These are phyloP conservation scores for Malaclemys terrapin DNA, from an alignment of 2,113 vertebrate species.

Conservation along the genomic window DNA sequence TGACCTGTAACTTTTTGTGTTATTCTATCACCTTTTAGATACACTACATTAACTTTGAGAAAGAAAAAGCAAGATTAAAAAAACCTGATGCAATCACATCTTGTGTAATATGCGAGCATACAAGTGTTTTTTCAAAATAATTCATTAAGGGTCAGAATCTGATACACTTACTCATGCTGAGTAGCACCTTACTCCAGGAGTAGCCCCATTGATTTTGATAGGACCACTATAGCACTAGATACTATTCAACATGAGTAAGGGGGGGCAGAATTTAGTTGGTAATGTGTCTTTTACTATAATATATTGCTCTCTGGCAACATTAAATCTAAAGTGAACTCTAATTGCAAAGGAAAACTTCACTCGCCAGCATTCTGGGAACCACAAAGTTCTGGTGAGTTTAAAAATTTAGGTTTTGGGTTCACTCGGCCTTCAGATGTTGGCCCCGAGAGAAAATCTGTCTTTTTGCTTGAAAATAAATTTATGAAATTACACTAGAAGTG, in stretches of 20 bases:
- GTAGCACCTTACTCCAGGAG: neutral
- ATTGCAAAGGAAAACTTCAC: neutral
- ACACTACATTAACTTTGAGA: neutral
- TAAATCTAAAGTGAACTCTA: neutral
- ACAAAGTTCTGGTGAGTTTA: neutral
- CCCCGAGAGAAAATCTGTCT: slow-evolving; percentile 19
- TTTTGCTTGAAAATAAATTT: slow-evolving; percentile 19
- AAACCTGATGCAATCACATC: neutral
- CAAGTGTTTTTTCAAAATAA: neutral
- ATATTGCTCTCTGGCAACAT: neutral
- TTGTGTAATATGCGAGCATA: neutral
- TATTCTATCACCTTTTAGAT: neutral
- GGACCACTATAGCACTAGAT: neutral
- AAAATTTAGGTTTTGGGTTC: slow-evolving; percentile 11
- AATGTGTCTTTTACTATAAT: neutral
- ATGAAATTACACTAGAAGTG: slow-evolving; percentile 32
- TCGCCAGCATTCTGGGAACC: neutral
- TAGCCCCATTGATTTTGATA: neutral
- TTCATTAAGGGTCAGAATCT: neutral
- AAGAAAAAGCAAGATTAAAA: neutral
- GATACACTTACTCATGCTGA: neutral
- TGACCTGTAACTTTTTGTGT: neutral
- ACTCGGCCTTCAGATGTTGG: neutral
- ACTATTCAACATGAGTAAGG: neutral
- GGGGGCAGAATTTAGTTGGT: neutral